phyloP scores from a whole-genome alignment of 2,113 vertebrate species.

The Otus sunia region DNA sequence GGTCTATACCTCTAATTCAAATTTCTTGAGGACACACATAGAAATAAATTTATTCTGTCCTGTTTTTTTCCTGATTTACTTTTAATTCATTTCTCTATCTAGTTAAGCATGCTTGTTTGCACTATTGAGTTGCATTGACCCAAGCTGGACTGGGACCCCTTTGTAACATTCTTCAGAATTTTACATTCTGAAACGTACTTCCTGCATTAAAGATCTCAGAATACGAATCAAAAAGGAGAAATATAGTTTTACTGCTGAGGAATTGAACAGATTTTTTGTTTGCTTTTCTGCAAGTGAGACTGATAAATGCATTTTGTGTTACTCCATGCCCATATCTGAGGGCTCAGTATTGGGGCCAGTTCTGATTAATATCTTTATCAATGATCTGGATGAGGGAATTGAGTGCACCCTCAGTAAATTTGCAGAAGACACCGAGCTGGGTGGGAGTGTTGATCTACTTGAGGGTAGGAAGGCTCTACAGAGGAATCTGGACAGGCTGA shows the following conservation, averaged over 20 bases:
- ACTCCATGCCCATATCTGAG: background rate
- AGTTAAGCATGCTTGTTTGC: background rate
- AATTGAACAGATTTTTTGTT: background rate
- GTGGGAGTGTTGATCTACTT: background rate
- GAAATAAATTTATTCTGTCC: background rate
- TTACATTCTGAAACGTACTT: background rate
- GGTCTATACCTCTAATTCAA: background rate
- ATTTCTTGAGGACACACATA: background rate
- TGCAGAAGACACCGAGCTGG: background rate
- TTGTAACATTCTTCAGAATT: background rate
- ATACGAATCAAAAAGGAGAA: background rate
- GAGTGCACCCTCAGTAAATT: background rate
- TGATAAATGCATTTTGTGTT: background rate
- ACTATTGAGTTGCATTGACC: background rate
- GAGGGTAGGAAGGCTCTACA: background rate
- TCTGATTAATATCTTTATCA: background rate
- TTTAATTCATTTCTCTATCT: background rate
- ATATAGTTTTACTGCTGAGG: background rate
- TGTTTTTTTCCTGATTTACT: background rate
- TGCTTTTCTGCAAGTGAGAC: background rate
- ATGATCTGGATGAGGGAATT: background rate
- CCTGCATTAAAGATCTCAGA: background rate
- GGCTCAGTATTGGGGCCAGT: background rate
- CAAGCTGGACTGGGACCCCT: background rate
- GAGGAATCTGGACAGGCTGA: background rate